Evolutionary conservation across 2,797 vertebrate genomes (phyloP), one percentile per base, ranked within the genome.

Genomic region (Malurus leucopterus): DNA sequence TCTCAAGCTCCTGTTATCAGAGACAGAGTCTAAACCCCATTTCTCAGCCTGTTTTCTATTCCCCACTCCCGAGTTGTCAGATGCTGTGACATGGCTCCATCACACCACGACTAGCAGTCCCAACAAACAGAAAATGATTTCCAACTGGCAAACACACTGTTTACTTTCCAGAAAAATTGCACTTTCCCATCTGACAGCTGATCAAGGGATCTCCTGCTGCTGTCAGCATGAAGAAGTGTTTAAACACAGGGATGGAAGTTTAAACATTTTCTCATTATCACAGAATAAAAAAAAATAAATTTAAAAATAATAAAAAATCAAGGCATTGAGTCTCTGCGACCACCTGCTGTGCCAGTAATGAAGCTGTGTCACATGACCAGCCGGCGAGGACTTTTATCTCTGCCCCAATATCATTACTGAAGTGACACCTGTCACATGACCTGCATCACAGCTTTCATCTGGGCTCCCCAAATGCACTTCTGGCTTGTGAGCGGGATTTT

Each of bases 201-300:
- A 98, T 98, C 97, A 98, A 98, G 97, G 96, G 92, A 93, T 95
- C 94, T 91, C 94, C 96, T 49, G 92, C 96, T 96, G 96, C 97
- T 98, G 97, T 97, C 97, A 97, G 97, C 96, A 97, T 92, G 97
- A 94, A 97, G 96, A 97, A 95, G 93, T 96, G 96, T 97, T 97
- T 97, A 97, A 98, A 97, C 97, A 97, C 95, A 96, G 84, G 89
- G 95, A 97, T 96, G 95, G 95, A 95, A 97, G 96, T 97, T 98
- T 97, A 97, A 98, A 97, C 97, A 97, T 96, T 97, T 97, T 97
- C 97, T 98, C 97, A 98, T 98, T 98, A 98, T 97, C 97, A 97
- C 97, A 95, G 96, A 97, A 97, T 96, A 96, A 97, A 96, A 93
- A 91, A 36, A 36, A 36, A 36, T 36, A 36, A 92, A 84, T 92